These are phyloP conservation scores for Apoda limacodes DNA, from an alignment of 2,888 invertebrate genomes.

Conservation along the genomic window DNA sequence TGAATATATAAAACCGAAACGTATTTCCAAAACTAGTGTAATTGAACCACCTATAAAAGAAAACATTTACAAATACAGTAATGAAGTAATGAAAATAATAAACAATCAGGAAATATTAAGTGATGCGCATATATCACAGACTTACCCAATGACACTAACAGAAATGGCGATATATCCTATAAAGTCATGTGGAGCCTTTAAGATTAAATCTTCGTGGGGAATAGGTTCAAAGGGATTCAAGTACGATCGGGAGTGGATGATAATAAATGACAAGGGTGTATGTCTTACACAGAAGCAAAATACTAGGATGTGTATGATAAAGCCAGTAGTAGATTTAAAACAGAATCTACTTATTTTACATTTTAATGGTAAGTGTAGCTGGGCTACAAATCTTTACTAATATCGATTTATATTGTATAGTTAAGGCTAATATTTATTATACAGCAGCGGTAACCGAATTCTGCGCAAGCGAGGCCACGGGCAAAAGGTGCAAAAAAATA, in stretches of 20 bases:
- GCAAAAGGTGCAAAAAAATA: too few relatives aligned
- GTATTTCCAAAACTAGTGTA: too few relatives aligned
- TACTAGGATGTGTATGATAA: slow-evolving; percentile 81
- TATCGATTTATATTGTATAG: too few relatives aligned
- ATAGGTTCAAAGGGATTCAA: slow-evolving; percentile 82
- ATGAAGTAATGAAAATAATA: background rate
- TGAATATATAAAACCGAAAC: slow-evolving; percentile 34
- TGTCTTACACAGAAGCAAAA: slow-evolving; percentile 91
- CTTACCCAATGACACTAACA: slow-evolving; percentile 23
- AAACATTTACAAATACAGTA: slow-evolving; percentile 1
- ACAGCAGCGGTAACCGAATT: too few relatives aligned
- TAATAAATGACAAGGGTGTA: slow-evolving; percentile 83
- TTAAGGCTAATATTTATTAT: too few relatives aligned
- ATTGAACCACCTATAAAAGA: slow-evolving; percentile 19
- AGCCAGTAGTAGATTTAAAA: slow-evolving; percentile 76
- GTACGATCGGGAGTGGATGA: slow-evolving; percentile 95
- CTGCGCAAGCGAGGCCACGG: too few relatives aligned
- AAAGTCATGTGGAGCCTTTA: slow-evolving; percentile 89
- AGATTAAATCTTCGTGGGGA: slow-evolving; percentile 76
- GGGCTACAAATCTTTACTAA: too few relatives aligned
- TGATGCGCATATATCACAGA: slow-evolving; percentile 8
- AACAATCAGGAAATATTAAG: background rate
- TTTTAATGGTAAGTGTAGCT: slow-evolving; percentile 77
- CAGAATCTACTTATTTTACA: slow-evolving; percentile 63
- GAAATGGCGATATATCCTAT: slow-evolving; percentile 81